Percentiles rank a stretch among this genome's conserved stretches.
Evolutionary conservation across 2,797 vertebrate species (phyloP).

Genomic region (Squalus acanthias): DNA sequence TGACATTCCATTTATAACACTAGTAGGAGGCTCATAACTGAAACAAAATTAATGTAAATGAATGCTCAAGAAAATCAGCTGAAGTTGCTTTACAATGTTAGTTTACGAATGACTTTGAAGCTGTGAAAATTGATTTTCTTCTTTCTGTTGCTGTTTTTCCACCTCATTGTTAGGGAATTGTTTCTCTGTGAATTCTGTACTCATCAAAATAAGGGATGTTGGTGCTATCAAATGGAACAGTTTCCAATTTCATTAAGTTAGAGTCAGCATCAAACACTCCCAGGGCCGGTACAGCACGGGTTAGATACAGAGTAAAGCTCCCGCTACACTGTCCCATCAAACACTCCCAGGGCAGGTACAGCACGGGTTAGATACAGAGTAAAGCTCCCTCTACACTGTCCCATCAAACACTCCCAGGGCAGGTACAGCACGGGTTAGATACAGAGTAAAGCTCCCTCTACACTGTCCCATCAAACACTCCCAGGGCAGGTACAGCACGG

Average conservation of each 20-base stretch:
- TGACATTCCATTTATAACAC: neutral
- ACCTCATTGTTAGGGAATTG: neutral
- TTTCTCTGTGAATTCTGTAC: neutral
- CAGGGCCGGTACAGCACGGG: neutral
- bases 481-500: neutral
- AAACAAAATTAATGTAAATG: neutral
- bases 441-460: neutral
- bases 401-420: neutral
- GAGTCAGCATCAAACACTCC: neutral
- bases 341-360: neutral
- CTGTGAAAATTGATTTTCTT: neutral
- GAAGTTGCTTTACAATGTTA: neutral
- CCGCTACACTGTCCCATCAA: neutral
- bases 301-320: neutral
- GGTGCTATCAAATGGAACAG: neutral
- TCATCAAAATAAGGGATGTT: neutral
- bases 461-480: neutral
- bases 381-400: neutral
- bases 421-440: neutral
- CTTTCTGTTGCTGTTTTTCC: neutral
- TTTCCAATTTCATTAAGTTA: neutral
- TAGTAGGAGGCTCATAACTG: neutral
- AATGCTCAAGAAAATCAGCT: neutral
- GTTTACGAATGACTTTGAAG: neutral
- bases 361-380: neutral